Evolutionary conservation across 2,113 vertebrate genomes (phyloP).

Genomic region (Natator depressus): DNA sequence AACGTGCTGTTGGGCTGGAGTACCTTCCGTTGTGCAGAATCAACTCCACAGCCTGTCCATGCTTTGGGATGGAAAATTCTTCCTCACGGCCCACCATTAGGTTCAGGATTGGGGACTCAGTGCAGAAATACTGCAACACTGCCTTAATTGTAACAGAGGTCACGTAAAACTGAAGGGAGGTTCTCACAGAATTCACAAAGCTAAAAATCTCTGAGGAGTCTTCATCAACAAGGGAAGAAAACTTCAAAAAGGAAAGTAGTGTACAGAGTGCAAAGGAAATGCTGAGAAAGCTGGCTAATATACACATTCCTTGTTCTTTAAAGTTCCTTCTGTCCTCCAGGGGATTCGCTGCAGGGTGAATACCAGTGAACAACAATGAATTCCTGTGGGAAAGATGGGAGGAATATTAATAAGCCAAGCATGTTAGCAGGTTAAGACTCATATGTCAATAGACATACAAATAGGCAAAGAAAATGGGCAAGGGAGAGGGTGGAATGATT

Average conservation of each 20-base stretch:
- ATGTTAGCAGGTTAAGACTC: background rate
- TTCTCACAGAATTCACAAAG: background rate
- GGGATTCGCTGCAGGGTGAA: background rate
- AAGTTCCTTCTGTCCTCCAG: background rate
- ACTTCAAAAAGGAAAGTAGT: background rate
- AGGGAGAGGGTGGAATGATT: no score
- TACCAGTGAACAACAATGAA: background rate
- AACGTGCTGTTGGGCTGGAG: background rate
- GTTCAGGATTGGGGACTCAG: background rate
- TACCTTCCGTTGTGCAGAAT: background rate
- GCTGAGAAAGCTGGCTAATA: background rate
- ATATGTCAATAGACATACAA: background rate
- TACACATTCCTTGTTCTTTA: background rate
- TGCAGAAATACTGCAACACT: background rate
- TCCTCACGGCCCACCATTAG: background rate
- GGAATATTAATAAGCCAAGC: background rate
- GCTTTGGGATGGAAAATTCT: background rate
- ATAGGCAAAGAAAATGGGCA: background rate
- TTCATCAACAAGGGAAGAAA: background rate
- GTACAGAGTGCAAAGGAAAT: background rate
- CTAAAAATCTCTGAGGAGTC: background rate
- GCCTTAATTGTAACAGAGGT: background rate
- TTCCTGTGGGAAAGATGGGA: background rate
- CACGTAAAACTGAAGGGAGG: no score
- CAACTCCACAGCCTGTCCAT: background rate